phyloP scores from a whole-genome alignment of 2,113 vertebrate genomes.

The Tragulus kanchil region DNA sequence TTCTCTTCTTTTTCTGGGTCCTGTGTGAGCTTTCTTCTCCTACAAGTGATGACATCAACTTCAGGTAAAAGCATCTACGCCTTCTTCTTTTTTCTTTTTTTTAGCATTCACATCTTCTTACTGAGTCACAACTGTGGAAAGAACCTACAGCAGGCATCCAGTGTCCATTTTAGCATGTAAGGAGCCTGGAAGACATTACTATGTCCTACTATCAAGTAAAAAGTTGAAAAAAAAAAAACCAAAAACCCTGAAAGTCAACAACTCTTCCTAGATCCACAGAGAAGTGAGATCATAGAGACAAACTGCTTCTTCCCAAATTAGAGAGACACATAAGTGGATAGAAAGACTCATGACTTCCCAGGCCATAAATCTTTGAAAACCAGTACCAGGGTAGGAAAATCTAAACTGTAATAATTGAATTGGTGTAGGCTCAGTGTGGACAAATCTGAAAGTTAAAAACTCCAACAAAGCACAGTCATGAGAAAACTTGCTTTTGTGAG shows the following conservation, averaged over 20 bases:
- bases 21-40: neutral
- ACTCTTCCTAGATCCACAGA: neutral
- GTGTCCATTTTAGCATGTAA: neutral
- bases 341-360: neutral
- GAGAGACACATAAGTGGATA: neutral
- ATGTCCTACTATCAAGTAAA: neutral
- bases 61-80: conserved; percentile 1
- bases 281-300: neutral
- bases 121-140: neutral
- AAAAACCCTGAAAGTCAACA: neutral
- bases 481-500: neutral
- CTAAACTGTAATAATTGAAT: neutral
- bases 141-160: neutral
- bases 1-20: neutral
- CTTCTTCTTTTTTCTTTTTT: too few relatives aligned
- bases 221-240: too few relatives aligned
- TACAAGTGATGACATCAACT: neutral
- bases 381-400: neutral
- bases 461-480: neutral
- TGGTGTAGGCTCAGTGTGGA: neutral
- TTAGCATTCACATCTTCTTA: neutral
- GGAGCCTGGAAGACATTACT: neutral
- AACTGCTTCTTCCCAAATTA: neutral
- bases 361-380: neutral
- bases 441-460: neutral